Base-by-base conservation (phyloP, 2,888 invertebrate species). In the Bimastos eiseni region DNA sequence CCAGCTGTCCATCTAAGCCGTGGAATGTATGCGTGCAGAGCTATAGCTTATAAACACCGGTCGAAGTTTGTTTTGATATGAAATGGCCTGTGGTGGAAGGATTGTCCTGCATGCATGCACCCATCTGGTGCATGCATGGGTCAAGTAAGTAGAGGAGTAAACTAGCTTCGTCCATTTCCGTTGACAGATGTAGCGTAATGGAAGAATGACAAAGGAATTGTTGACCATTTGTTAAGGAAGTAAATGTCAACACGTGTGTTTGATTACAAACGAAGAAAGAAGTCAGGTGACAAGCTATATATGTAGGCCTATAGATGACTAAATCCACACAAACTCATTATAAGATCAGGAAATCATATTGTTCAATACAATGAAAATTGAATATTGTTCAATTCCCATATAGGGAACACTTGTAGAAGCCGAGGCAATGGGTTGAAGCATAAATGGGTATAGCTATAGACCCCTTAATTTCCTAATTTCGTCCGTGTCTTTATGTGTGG, bases 121-220 rank as follows among this genome's bases (percentile, higher is more conserved):
- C 70, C n/a, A n/a, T 70, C 30, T 70, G 70, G 30, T 70, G 11
- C 21, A 13, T 49, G 30, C 21, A 13, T 49, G 30, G 70, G 70
- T 70, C 70, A 70, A 70, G 70, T 70, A 70, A 70, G 70, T 70
- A n/a, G 70, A 70, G n/a, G n/a, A 70, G n/a, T 70, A 70, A 30
- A 70, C n/a, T 70, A 2, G 70, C 70, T 8, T 13, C 30, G 5
- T 11, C 70, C 1, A 70, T 30, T 70, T 70, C n/a, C n/a, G 70
- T 70, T 70, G n/a, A 70, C 70, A 70, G 17, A 17, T n/a, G 70
- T n/a, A 70, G n/a, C n/a, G n/a, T 70, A 70, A 70, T 70, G n/a
- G 13, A 70, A 70, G 30, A 70, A 70, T 70, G 30, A 70, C 70
- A 70, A 49, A 70, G 70, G n/a, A 30, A 70, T 30, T n/a, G 70